Evolutionary conservation across 2,888 invertebrate species (phyloP).

Genomic region (Oxyteleia sp.): DNA sequence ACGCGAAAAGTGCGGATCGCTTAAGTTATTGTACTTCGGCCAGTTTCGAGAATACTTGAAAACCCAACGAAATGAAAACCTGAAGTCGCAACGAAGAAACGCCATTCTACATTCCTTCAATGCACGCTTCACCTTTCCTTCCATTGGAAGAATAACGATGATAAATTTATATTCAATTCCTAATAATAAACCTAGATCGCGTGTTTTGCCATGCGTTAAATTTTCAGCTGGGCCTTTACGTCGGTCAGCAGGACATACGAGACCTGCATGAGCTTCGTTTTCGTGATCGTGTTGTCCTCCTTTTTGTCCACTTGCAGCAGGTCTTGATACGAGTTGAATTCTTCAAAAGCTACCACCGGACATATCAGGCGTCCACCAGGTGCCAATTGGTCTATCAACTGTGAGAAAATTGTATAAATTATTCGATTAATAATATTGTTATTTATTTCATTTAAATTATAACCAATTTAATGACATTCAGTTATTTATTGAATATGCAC

Average conservation of each 20-base stretch:
- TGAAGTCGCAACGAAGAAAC: slow-evolving; percentile 11
- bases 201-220: slow-evolving; percentile 16
- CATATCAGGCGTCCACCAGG: slow-evolving; percentile 97
- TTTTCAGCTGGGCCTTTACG: slow-evolving; percentile 90
- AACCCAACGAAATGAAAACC: slow-evolving; percentile 2
- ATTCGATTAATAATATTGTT: too few species aligned
- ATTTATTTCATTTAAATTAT: too few species aligned
- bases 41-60: slow-evolving; percentile 48
- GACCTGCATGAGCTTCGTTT: slow-evolving; percentile 96
- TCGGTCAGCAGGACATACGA: slow-evolving; percentile 99
- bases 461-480: too few species aligned
- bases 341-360: slow-evolving; percentile 96
- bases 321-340: slow-evolving; percentile 90
- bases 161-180: slow-evolving; percentile 45
- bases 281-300: slow-evolving; percentile 92
- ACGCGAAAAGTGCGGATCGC: slow-evolving; percentile 18
- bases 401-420: too few species aligned
- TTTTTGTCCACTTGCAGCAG: slow-evolving; percentile 94
- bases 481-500: too few species aligned
- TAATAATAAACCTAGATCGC: slow-evolving; percentile 41
- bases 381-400: slow-evolving; percentile 95
- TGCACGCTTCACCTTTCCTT: neutral
- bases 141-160: neutral
- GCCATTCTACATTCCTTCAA: slow-evolving; percentile 1
- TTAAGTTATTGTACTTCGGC: slow-evolving; percentile 64